phyloP scores from a whole-genome alignment of 2,797 vertebrate species.

The Mionectes olivaceus region DNA sequence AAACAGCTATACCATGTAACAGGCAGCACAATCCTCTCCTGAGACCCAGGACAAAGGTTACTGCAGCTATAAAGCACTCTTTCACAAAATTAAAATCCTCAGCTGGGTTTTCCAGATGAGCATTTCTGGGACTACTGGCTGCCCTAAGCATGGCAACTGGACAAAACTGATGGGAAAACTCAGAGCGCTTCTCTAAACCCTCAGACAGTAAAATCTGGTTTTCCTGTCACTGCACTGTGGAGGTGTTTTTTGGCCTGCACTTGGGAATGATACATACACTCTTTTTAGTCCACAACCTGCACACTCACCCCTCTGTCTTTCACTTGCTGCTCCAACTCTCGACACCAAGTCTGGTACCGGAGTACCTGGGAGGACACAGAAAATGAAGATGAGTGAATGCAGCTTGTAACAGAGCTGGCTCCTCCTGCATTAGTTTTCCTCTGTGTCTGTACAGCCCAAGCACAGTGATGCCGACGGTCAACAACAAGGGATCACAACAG shows the following conservation, averaged over 20 bases:
- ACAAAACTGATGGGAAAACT: not conserved
- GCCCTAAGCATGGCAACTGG: not conserved
- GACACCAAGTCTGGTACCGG: not conserved
- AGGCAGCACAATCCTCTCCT: not conserved
- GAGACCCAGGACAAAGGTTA: not conserved
- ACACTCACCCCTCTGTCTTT: not conserved
- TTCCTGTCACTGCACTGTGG: not conserved
- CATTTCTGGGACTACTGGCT: not conserved
- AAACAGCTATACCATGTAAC: not conserved
- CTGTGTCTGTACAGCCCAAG: not conserved
- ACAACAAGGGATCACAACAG: not conserved
- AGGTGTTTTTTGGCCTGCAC: not conserved
- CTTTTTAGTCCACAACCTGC: not conserved
- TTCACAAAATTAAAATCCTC: slow-evolving; percentile 9
- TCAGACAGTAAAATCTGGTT: not conserved
- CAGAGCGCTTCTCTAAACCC: fast-evolving
- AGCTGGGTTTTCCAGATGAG: not conserved
- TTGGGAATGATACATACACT: not conserved
- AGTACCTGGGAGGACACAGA: not conserved
- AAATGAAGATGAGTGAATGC: not conserved
- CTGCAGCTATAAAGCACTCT: not conserved
- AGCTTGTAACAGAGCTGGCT: not conserved
- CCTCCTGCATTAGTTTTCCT: not conserved
- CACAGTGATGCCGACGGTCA: not conserved
- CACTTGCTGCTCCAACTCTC: not conserved